Percentiles rank a stretch among this genome's conserved stretches.
Evolutionary conservation across 1,140 invertebrate genomes (phyloP).

Genomic region (Drosophila sechellia): DNA sequence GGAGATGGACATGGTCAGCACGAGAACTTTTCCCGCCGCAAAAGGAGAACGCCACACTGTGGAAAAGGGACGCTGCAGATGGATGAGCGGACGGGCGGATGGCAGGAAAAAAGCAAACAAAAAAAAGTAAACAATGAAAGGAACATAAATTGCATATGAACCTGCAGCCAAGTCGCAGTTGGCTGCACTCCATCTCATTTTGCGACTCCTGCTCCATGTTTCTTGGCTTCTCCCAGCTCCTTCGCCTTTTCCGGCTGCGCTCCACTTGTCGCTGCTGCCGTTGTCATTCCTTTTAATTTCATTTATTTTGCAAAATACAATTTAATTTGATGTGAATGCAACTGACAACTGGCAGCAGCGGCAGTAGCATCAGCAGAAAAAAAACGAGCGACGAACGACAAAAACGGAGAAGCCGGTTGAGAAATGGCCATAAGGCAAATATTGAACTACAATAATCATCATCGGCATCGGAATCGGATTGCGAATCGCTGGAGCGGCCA

Average conservation of each 20-base stretch:
- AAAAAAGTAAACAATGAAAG: conserved; percentile 33
- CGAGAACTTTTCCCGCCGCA: conserved; percentile 18
- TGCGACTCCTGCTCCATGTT: conserved; percentile 28
- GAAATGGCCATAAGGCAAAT: conserved; percentile 76
- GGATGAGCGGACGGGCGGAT: conserved; percentile 24
- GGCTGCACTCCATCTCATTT: conserved; percentile 45
- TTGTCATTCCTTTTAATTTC: conserved; percentile 81
- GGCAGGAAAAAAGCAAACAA: background rate
- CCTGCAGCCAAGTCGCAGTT: conserved; percentile 48
- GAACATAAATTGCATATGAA: conserved; percentile 62
- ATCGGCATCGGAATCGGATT: conserved; percentile 53
- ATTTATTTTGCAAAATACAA: conserved; percentile 83
- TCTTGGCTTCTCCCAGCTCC: conserved; percentile 26
- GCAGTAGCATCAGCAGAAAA: conserved; percentile 14
- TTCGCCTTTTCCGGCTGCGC: conserved; percentile 36
- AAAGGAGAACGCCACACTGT: conserved; percentile 17
- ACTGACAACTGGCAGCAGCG: conserved; percentile 70
- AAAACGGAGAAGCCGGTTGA: conserved; percentile 51
- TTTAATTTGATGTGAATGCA: conserved; percentile 81
- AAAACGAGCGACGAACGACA: conserved; percentile 42
- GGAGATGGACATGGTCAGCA: conserved; percentile 1
- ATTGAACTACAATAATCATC: conserved; percentile 83
- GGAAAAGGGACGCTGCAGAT: conserved; percentile 20
- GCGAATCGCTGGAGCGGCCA: conserved; percentile 43
- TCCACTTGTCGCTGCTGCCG: conserved; percentile 62